A percentile compares a stretch with the other conserved stretches of the same genome.
phyloP scores from a whole-genome alignment of 2,888 invertebrate genomes.

The Kryphioiulus occultus region DNA sequence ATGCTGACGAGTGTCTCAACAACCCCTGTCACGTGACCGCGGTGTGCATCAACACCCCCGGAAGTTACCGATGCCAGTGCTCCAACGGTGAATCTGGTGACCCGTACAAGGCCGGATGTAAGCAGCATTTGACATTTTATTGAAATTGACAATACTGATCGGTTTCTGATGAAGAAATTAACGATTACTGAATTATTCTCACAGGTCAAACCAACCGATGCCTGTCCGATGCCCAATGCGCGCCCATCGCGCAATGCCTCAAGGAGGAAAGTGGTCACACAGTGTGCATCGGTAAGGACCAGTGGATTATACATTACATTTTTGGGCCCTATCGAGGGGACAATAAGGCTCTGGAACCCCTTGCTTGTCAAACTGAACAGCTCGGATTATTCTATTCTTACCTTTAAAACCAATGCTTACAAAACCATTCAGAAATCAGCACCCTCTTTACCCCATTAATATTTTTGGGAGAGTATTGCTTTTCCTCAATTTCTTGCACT shows the following conservation, averaged over 20 bases:
- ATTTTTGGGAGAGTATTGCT: too few species aligned
- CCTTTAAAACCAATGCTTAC: too few species aligned
- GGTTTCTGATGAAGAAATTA: background rate
- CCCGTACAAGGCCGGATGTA: conserved; percentile 58
- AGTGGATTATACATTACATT: background rate
- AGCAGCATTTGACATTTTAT: background rate
- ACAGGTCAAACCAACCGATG: conserved; percentile 64
- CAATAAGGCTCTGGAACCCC: too few species aligned
- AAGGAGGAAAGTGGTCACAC: conserved; percentile 75
- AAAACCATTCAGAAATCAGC: too few species aligned
- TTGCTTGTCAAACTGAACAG: too few species aligned
- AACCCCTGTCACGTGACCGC: conserved; percentile 77
- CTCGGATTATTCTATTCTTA: too few species aligned
- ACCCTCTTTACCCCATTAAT: too few species aligned
- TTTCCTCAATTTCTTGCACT: background rate
- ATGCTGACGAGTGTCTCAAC: conserved; percentile 73
- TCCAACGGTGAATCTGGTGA: conserved; percentile 81
- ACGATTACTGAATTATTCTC: background rate
- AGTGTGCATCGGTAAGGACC: conserved; percentile 58
- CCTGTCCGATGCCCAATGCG: conserved; percentile 75
- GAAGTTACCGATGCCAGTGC: conserved; percentile 82
- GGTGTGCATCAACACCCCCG: conserved; percentile 78
- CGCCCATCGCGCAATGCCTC: conserved; percentile 65
- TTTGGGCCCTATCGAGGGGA: too few species aligned
- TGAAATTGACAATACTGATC: background rate